Base-by-base conservation (phyloP, 2,888 invertebrate species). In the Heliconius charithonia region DNA sequence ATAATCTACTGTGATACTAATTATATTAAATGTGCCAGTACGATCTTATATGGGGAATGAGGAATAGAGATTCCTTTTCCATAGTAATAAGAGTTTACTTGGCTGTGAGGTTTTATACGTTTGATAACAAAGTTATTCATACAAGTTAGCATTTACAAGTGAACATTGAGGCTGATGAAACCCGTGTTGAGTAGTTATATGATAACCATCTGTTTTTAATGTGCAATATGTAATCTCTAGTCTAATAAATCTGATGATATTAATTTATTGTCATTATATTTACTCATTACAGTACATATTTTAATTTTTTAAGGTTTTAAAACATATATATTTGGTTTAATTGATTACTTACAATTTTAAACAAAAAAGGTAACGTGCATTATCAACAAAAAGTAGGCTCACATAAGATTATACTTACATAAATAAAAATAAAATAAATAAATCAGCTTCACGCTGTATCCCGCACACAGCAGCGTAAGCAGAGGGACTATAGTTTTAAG, bases 181-280 rank as follows among this genome's bases (percentile, higher is more conserved):
- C 25, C 45, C 29, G 41, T 79, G 59, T 75, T 51, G n/a, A 79
- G 59, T 65, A 76, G 74, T 71, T 22, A 41, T 67, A 74, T 37
- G 63, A 29, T 75, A 59, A 45, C 41, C 59, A 67, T 77, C 27
- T n/a, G 25, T 62, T 63, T 51, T 51, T 37, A 78, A 70, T 80
- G 82, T 75, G 78, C 75, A 81, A 84, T 79, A 78, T 80, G 76
- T 83, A 82, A 81, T 84, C 79, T 84, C 84, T 85, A 85, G 83
- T 84, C 83, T 83, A 82, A 82, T 80, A 82, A 82, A 82, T 74
- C 41, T 74, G 65, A 65, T 25, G 63, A 72, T 65, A 56, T 22
- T 32, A 25, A 29, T 37, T 13, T 12, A 72, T 22, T 13, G 12
- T 27, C 62, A 63, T 74, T 63, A 63, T n/a, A 62, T 56, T 29